A percentile compares a stretch with the other conserved stretches of the same genome.
Evolutionary conservation across 2,113 vertebrate species (phyloP).

Genomic region (Syngnathus typhle): DNA sequence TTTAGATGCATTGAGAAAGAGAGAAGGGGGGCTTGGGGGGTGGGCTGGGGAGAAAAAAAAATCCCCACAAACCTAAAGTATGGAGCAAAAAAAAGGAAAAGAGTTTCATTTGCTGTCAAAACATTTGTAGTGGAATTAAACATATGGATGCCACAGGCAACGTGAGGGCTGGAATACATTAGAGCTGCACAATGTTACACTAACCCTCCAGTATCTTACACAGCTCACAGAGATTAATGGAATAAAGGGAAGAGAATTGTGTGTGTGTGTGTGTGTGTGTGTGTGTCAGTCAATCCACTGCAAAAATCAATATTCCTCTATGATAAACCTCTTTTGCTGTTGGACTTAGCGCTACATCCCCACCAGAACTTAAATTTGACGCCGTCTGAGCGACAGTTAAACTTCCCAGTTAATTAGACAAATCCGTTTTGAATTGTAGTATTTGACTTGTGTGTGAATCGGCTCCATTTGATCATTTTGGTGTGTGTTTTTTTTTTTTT

Average conservation of each 20-base stretch:
- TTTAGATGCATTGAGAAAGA: conserved; percentile 21
- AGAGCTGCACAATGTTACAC: conserved; percentile 57
- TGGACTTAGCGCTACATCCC: conserved; percentile 13
- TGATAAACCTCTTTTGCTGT: conserved; percentile 37
- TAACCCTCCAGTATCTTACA: conserved; percentile 65
- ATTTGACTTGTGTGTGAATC: conserved; percentile 45
- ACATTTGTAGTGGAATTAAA: conserved; percentile 69
- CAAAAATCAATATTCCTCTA: conserved; percentile 59
- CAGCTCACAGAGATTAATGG: conserved; percentile 61
- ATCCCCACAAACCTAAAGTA: conserved; percentile 16
- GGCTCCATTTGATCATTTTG: background rate
- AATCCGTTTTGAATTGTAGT: conserved; percentile 47
- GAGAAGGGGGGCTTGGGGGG: too few species aligned
- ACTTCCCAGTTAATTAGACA: conserved; percentile 20
- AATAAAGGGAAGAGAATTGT: conserved; percentile 39
- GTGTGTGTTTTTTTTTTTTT: background rate
- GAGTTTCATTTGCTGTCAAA: conserved; percentile 63
- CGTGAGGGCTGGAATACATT: conserved; percentile 62
- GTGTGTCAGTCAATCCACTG: conserved; percentile 41
- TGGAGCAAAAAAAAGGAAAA: conserved; percentile 21
- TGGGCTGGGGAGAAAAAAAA: conserved; percentile 5
- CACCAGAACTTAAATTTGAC: conserved; percentile 46
- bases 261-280: background rate
- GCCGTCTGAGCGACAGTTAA: conserved; percentile 6
- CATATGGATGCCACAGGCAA: conserved; percentile 67